Percentiles rank a stretch among this genome's conserved stretches.
Conservation (phyloP, 2,797 vertebrate genomes). For the Propithecus deckenii region DNA sequence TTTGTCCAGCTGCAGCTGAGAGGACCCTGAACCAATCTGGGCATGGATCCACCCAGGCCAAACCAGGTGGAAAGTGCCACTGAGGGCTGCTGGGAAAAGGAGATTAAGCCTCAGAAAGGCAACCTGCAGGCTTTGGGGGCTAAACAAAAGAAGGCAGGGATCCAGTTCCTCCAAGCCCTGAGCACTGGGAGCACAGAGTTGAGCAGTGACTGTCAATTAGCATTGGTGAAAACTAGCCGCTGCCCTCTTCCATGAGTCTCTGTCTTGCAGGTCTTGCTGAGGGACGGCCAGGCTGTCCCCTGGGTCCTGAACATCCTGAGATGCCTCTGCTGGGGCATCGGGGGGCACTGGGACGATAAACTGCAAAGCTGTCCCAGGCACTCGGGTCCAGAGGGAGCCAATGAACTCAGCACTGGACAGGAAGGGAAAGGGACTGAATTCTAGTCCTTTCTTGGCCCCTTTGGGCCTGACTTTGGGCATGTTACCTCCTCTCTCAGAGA, state of each 20-base stretch:
- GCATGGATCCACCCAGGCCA: background rate
- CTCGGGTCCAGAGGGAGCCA: background rate
- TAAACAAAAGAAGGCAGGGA: background rate
- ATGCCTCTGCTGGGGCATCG: background rate
- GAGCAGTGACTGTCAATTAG: background rate
- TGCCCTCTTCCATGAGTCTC: background rate
- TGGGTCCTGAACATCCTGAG: background rate
- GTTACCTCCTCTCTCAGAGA: background rate
- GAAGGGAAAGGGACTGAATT: background rate
- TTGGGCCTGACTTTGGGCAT: background rate
- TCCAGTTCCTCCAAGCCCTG: background rate
- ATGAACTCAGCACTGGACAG: background rate
- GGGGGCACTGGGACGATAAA: background rate
- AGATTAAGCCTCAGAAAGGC: background rate
- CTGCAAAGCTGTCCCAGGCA: background rate
- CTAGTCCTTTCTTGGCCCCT: background rate
- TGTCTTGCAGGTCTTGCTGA: background rate
- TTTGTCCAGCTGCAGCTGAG: background rate
- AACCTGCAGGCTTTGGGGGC: background rate
- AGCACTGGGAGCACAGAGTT: too few species aligned
- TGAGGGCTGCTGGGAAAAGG: background rate
- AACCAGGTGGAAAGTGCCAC: background rate
- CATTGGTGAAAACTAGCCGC: background rate
- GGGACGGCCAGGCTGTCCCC: background rate
- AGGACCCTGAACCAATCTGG: background rate